Base-by-base conservation (phyloP, 1,140 invertebrate genomes). In the Ostrea edulis region DNA sequence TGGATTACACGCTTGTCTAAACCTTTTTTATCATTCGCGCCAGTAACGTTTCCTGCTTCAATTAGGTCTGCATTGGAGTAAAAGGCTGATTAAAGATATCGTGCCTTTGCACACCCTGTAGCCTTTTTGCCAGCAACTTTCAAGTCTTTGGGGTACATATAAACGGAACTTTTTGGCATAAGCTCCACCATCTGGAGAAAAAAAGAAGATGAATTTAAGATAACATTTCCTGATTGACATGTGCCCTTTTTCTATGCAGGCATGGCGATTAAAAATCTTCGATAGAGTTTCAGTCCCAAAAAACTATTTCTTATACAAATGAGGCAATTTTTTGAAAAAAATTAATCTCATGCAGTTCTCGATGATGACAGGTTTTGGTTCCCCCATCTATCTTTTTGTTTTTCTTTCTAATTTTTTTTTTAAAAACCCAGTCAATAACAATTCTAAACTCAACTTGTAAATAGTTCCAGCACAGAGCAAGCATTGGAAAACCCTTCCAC, bases 111-210 rank as follows among this genome's bases (percentile, higher is more conserved):
- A 53, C 82, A 83, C 51, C 82, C 82, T 35, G 82, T 35, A 4
- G 8, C 35, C 51, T 83, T 83, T 22, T 53, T 35, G 35, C 35
- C 35, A 14, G 22, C 82, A 9, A 83, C 35, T 44, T 53, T 44
- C 8, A 83, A 14, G 51, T 83, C 82, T 44, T 83, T 83, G 17
- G 82, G 82, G 9, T 83, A 83, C 12, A 83, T n/a, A 22, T 44
- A 53, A 25, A 44, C 35, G 2, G 14, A 14, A 35, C 22, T 83
- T 8, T 44, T 52, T 52, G 82, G 82, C 82, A 83, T 83, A 22
- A 83, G 51, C 51, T 83, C 82, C 12, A 83, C 22, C 82, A 83
- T 83, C 82, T 83, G 51, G 35, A 51, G 51, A 83, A 17, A 83
- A 83, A 35, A 12, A 8, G 51, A 29, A n/a, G n/a, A n/a, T n/a